Evolutionary conservation across 1,140 invertebrate species (phyloP), one percentile per base, ranked within the genome.

Genomic region (Drosophila suzukii): DNA sequence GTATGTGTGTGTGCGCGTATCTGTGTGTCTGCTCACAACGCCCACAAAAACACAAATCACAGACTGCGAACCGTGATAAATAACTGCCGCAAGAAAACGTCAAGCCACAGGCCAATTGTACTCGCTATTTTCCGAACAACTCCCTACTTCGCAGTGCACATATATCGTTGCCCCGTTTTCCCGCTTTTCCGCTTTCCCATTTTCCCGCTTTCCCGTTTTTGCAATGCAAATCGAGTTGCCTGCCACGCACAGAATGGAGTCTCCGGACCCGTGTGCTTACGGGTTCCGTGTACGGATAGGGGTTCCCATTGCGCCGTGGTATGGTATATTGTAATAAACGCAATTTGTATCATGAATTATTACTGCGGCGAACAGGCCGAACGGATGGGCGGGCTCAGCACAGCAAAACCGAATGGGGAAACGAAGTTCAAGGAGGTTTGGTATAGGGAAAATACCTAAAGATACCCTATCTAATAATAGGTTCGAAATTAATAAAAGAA

Each of bases 321-420:
- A 60, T 65, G 73, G 63, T 84, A 68, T 78, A 70, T 81, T 89
- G 84, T 89, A 89, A 89, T 88, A 88, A 88, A 88, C 84, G 85
- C 84, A 88, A 89, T 89, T 88, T 89, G 80, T 72, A 78, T 72
- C 80, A 88, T 88, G 84, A 88, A 78, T 89, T 88, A 88, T 88
- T 88, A 88, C 84, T 88, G 84, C 84, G 80, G 85, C 85, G 55
- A 47, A 73, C 46, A 46, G 55, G 43, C 39, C 62, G 56, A 77
- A 51, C 84, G 84, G 79, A 88, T 78, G 82, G 78, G 79, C 71
- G 61, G 77, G 57, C 60, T 73, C 68, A 24, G 12, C 47, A 46
- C 70, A 15, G 71, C 55, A 79, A 59, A 62, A 57, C 36, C 61
- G 56, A 75, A 39, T 61, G 56, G 49, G 44, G 57, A 56, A 58